phyloP scores from a whole-genome alignment of 2,797 vertebrate species.

The Muraenolepis orangiensis region DNA sequence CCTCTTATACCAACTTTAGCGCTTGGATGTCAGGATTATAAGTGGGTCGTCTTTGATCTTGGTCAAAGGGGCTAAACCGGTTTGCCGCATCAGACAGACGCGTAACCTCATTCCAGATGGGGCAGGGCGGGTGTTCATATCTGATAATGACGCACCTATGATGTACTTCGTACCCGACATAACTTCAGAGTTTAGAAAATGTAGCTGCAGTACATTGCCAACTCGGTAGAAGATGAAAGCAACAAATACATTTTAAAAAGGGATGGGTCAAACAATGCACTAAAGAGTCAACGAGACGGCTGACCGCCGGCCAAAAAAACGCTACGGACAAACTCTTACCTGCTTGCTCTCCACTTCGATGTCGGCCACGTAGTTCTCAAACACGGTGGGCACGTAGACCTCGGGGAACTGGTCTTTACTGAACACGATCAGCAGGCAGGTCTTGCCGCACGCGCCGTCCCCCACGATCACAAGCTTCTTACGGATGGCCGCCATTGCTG shows the following conservation, averaged over 20 bases:
- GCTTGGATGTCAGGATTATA: not conserved
- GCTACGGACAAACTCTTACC: conserved; percentile 69
- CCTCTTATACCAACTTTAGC: not conserved
- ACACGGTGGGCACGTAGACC: conserved; percentile 96
- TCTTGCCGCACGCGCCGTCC: conserved; percentile 98
- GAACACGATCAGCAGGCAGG: conserved; percentile 96
- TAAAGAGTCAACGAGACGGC: not conserved
- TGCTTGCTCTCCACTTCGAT: conserved; percentile 97
- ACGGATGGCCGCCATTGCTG: conserved; percentile 97
- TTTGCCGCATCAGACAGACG: not conserved
- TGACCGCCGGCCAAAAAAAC: not conserved
- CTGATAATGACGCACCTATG: not conserved
- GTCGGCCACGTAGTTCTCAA: conserved; percentile 98
- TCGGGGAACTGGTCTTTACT: conserved; percentile 99
- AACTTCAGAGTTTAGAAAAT: not conserved
- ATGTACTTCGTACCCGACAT: not conserved
- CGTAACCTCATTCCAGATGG: not conserved
- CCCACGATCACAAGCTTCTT: conserved; percentile 99
- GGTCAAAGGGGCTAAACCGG: not conserved
- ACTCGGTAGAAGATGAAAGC: not conserved
- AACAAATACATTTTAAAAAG: too few species aligned
- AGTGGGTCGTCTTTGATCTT: not conserved
- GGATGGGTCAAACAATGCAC: not conserved
- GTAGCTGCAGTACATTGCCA: not conserved
- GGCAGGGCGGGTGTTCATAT: not conserved